phyloP scores from a whole-genome alignment of 2,888 invertebrate species.

The Drosophila leonis region DNA sequence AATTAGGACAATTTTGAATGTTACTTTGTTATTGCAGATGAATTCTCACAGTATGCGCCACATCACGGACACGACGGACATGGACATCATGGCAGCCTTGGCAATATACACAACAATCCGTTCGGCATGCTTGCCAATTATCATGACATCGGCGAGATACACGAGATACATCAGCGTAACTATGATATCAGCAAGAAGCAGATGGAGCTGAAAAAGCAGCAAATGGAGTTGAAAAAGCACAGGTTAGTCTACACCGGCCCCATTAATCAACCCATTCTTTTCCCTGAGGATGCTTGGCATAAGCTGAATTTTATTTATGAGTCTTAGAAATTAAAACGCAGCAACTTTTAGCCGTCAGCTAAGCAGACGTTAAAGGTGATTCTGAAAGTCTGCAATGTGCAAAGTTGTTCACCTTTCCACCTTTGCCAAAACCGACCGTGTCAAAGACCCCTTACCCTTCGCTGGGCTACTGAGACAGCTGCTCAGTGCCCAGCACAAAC shows the following conservation, averaged over 20 bases:
- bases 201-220: conserved; percentile 77
- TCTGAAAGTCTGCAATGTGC: conserved; percentile 55
- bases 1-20: conserved; percentile 58
- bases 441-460: background rate
- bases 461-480: conserved; percentile 32
- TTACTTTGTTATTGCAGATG: conserved; percentile 69
- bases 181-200: conserved; percentile 85
- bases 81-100: conserved; percentile 76
- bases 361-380: conserved; percentile 31
- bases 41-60: conserved; percentile 74
- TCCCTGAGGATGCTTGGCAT: conserved; percentile 26
- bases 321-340: conserved; percentile 67
- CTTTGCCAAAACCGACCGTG: conserved; percentile 1
- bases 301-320: conserved; percentile 65
- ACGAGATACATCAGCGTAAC: conserved; percentile 83
- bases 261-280: conserved; percentile 52
- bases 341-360: conserved; percentile 56
- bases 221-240: conserved; percentile 83
- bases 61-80: conserved; percentile 79
- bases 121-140: conserved; percentile 83
- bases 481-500: conserved; percentile 65
- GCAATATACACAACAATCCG: conserved; percentile 83
- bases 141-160: conserved; percentile 82
- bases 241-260: conserved; percentile 74
- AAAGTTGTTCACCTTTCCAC: conserved; percentile 47